These are phyloP conservation scores for Orius insidiosus DNA, from an alignment of 1,140 invertebrate species.

Conservation along the genomic window DNA sequence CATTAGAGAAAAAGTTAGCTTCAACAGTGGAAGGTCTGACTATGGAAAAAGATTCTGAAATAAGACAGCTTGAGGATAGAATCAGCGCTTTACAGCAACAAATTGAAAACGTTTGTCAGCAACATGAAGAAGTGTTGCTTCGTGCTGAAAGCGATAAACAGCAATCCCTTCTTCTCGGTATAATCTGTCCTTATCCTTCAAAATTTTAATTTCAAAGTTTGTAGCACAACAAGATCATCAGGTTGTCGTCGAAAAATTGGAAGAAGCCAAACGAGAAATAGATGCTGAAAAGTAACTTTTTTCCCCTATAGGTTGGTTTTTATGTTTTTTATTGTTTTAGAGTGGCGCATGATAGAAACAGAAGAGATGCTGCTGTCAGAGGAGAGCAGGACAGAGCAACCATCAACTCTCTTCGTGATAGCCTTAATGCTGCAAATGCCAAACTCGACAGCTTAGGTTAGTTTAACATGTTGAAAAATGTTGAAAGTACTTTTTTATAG, in stretches of 20 bases:
- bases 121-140: slow-evolving; percentile 66
- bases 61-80: slow-evolving; percentile 47
- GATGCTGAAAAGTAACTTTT: slow-evolving; percentile 36
- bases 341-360: slow-evolving; percentile 43
- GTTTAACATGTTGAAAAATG: not conserved
- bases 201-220: slow-evolving; percentile 11
- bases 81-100: slow-evolving; percentile 54
- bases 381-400: slow-evolving; percentile 51
- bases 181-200: slow-evolving; percentile 12
- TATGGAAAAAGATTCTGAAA: slow-evolving; percentile 56
- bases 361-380: slow-evolving; percentile 44
- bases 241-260: slow-evolving; percentile 55
- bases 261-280: slow-evolving; percentile 44
- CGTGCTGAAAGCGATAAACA: slow-evolving; percentile 77
- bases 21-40: slow-evolving; percentile 48
- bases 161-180: slow-evolving; percentile 64
- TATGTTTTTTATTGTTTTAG: slow-evolving; percentile 18
- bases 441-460: slow-evolving; percentile 46
- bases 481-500: slow-evolving; percentile 22
- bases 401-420: slow-evolving; percentile 55
- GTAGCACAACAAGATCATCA: slow-evolving; percentile 70
- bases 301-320: not conserved
- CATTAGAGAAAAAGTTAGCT: slow-evolving; percentile 54
- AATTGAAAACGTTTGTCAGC: slow-evolving; percentile 57
- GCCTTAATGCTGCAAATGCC: slow-evolving; percentile 44